A percentile compares a stretch with the other conserved stretches of the same genome.
These are phyloP conservation scores for Pomatostomus ruficeps DNA, from an alignment of 2,113 vertebrate genomes.

Conservation along the genomic window DNA sequence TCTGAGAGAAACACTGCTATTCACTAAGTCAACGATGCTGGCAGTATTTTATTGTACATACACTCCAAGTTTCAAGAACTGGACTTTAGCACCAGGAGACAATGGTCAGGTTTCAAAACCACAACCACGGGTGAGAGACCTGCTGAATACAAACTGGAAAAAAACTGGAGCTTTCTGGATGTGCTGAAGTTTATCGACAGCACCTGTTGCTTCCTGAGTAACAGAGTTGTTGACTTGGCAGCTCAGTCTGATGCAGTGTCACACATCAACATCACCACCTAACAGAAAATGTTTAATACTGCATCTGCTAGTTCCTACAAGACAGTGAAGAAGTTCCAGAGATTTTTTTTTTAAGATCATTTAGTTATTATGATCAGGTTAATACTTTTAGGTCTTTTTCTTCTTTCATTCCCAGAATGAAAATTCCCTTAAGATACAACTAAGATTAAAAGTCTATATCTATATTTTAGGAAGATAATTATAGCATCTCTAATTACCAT, in stretches of 20 bases:
- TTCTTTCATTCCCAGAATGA: background rate
- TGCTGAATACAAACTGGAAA: background rate
- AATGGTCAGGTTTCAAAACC: background rate
- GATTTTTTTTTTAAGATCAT: background rate
- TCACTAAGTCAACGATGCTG: background rate
- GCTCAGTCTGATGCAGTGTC: background rate
- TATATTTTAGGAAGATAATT: background rate
- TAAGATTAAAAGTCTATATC: background rate
- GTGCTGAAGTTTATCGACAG: background rate
- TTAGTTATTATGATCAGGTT: background rate
- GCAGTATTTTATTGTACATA: background rate
- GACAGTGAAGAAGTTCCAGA: background rate
- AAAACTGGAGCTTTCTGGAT: background rate
- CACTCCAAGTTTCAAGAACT: background rate
- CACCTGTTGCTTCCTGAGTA: background rate
- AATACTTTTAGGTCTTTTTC: background rate
- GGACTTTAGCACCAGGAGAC: background rate
- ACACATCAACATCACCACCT: background rate
- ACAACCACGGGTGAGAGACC: background rate
- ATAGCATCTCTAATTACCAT: background rate
- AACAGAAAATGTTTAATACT: background rate
- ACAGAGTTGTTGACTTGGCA: background rate
- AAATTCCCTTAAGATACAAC: background rate
- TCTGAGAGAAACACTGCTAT: background rate
- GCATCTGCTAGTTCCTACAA: background rate